Evolutionary conservation across 2,113 vertebrate genomes (phyloP).

Genomic region (Dinomys branickii): DNA sequence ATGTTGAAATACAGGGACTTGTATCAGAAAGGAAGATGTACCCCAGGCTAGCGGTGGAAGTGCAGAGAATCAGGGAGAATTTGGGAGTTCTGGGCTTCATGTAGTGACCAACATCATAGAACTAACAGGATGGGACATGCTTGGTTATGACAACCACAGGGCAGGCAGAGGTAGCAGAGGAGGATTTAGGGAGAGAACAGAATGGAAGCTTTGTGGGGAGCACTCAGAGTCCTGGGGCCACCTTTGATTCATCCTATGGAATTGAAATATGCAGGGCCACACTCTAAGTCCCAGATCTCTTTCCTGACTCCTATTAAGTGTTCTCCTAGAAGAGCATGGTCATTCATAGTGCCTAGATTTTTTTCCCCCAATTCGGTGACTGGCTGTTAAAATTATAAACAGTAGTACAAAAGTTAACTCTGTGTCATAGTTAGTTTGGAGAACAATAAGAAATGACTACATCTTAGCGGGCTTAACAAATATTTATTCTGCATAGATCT

Average conservation of each 20-base stretch:
- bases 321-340: background rate
- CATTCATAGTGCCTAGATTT: background rate
- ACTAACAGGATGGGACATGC: background rate
- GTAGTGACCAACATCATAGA: too few species aligned
- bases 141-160: background rate
- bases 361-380: background rate
- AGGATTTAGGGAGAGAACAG: background rate
- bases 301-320: fast-evolving
- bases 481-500: background rate
- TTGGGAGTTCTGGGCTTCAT: background rate
- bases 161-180: background rate
- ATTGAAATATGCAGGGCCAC: background rate
- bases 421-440: background rate
- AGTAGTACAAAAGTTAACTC: background rate
- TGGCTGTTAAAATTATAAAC: background rate
- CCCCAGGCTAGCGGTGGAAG: background rate
- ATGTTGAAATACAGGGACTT: background rate
- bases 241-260: background rate
- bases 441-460: background rate
- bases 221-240: background rate
- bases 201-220: too few species aligned
- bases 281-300: background rate
- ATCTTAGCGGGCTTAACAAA: background rate
- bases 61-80: background rate
- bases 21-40: background rate